Evolutionary conservation across 2,888 invertebrate genomes (phyloP).

Genomic region (Brenthis ino): DNA sequence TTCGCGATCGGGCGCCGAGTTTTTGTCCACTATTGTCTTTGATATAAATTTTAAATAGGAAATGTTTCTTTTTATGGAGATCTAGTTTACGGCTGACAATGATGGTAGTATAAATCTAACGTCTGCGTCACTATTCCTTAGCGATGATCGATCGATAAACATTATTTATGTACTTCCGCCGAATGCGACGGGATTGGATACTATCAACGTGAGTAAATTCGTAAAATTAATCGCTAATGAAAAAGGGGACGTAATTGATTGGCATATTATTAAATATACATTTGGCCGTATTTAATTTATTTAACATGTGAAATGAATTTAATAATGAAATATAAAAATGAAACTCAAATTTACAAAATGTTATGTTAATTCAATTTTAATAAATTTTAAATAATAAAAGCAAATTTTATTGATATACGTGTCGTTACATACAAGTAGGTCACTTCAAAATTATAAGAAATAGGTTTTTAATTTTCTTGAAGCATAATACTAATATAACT

Average conservation of each 20-base stretch:
- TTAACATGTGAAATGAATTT: too few species aligned
- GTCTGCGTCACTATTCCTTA: conserved; percentile 68
- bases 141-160: conserved; percentile 82
- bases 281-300: not conserved
- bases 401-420: too few species aligned
- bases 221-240: conserved; percentile 49
- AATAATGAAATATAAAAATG: too few species aligned
- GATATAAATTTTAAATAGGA: conserved; percentile 82
- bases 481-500: not conserved
- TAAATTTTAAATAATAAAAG: too few species aligned
- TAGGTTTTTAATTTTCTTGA: not conserved
- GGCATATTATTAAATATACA: conserved; percentile 3
- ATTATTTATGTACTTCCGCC: conserved; percentile 81
- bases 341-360: too few species aligned
- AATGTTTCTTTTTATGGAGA: conserved; percentile 82
- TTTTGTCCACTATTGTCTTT: conserved; percentile 82
- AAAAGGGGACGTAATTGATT: conserved; percentile 17
- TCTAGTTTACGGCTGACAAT: conserved; percentile 82
- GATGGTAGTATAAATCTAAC: conserved; percentile 80
- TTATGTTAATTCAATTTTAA: too few species aligned
- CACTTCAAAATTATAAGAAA: not conserved
- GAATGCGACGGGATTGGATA: conserved; percentile 39
- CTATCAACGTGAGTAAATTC: conserved; percentile 57
- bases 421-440: too few species aligned
- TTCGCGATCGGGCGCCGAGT: conserved; percentile 77